Conservation (phyloP, 2,113 vertebrate genomes). For the Chitala chitala region DNA sequence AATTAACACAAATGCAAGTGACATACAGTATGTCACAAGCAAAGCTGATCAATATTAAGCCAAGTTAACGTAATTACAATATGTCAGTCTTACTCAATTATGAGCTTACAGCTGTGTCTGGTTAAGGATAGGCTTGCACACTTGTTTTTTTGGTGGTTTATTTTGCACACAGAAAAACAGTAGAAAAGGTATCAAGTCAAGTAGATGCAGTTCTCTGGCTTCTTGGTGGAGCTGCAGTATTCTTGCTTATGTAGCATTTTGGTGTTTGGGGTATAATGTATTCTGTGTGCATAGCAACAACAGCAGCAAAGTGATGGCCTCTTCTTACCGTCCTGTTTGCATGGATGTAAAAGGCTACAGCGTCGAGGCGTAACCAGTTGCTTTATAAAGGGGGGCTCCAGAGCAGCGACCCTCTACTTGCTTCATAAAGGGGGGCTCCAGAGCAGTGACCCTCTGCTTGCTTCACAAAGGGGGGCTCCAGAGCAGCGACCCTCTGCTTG, state of each 20-base stretch:
- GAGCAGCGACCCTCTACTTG: constrained; percentile 2
- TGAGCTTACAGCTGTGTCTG: constrained; percentile 7
- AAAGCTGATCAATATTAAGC: background rate
- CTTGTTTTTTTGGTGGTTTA: background rate
- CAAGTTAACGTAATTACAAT: background rate
- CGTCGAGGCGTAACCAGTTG: too few relatives aligned
- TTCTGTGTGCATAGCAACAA: too few relatives aligned
- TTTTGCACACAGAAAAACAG: too few relatives aligned
- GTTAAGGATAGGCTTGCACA: background rate
- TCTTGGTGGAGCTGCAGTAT: too few relatives aligned
- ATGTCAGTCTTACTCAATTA: constrained; percentile 3
- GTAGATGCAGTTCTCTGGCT: too few relatives aligned
- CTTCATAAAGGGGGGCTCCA: too few relatives aligned
- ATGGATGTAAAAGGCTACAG: too few relatives aligned
- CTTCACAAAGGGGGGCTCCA: background rate
- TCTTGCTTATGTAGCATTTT: background rate
- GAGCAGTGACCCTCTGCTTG: background rate
- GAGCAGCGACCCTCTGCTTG: background rate
- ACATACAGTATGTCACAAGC: background rate
- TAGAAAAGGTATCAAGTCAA: too few relatives aligned
- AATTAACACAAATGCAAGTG: background rate
- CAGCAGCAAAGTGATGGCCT: too few relatives aligned
- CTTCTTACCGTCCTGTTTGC: too few relatives aligned
- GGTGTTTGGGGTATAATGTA: background rate
- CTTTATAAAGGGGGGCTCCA: too few relatives aligned